Conservation (phyloP, 2,797 vertebrate species). For the Chrosomus eos region DNA sequence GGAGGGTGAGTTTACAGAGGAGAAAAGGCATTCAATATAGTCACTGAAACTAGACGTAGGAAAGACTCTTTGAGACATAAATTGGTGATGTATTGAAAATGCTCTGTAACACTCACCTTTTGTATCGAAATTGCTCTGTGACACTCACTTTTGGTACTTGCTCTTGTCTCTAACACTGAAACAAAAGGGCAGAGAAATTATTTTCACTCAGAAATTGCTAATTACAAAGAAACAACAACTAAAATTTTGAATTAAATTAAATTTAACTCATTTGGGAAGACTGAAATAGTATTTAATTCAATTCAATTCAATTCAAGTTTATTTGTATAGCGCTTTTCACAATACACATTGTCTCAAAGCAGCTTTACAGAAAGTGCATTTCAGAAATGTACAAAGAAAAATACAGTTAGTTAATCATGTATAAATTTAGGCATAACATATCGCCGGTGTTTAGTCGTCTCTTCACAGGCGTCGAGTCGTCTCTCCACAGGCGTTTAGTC, state of each 20-base stretch:
- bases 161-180: background rate
- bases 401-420: no score
- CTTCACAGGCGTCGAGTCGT: no score
- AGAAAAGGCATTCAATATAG: constrained; percentile 11
- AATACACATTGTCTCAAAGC: no score
- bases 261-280: background rate
- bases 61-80: background rate
- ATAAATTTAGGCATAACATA: no score
- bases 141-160: background rate
- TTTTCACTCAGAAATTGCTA: background rate
- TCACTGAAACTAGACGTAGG: background rate
- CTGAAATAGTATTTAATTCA: no score
- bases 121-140: background rate
- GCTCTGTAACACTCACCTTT: background rate
- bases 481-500: no score
- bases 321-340: no score
- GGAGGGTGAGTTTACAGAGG: constrained; percentile 1
- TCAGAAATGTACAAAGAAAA: no score
- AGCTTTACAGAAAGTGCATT: no score
- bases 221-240: background rate
- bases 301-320: no score
- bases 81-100: background rate
- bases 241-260: background rate
- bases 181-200: fast-evolving
- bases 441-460: no score